These are phyloP conservation scores for Etia nguti DNA, from an alignment of 2,113 vertebrate species.

Conservation along the genomic window DNA sequence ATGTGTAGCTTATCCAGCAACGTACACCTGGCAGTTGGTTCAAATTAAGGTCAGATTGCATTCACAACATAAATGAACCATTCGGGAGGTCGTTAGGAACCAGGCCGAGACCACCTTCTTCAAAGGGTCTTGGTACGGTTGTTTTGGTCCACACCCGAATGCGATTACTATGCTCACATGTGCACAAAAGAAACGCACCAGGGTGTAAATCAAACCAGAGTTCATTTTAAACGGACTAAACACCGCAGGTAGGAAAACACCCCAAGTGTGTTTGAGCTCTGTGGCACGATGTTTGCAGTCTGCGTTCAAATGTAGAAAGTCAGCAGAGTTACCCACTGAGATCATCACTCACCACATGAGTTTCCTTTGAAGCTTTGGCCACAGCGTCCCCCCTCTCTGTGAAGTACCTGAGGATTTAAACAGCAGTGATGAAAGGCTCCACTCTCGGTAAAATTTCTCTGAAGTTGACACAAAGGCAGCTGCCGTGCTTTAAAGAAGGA, in stretches of 20 bases:
- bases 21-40: accelerated
- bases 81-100: neutral
- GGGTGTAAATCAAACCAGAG: neutral
- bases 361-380: conserved; percentile 88
- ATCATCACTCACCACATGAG: conserved; percentile 80
- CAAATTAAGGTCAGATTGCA: neutral
- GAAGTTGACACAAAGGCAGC: neutral
- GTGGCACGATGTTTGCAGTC: accelerated
- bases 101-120: neutral
- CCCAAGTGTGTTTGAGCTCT: neutral
- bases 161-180: neutral
- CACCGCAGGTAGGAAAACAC: neutral
- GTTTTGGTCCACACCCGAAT: too few species aligned
- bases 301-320: accelerated
- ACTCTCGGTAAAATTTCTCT: neutral
- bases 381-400: conserved; percentile 86
- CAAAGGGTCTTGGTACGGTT: neutral
- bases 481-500: neutral
- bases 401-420: conserved; percentile 36
- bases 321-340: accelerated
- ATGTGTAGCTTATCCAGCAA: neutral
- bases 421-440: neutral
- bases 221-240: neutral
- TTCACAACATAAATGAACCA: accelerated
- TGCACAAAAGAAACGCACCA: neutral